Evolutionary conservation across 2,797 vertebrate genomes (phyloP).

Genomic region (Brotula barbata): DNA sequence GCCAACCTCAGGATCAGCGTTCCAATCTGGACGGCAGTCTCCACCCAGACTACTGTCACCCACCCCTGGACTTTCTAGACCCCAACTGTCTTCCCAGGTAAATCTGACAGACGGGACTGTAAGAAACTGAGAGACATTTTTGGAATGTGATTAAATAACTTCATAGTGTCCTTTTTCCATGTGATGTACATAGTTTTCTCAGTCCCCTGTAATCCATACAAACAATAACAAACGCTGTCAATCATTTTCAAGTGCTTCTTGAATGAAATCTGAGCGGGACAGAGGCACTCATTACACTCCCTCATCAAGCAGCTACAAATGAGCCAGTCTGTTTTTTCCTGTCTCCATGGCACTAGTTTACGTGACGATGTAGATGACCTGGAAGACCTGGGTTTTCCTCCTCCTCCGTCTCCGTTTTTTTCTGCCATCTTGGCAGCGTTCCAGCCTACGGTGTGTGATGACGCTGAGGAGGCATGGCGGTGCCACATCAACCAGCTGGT

Average conservation of each 20-base stretch:
- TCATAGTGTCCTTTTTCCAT: no score
- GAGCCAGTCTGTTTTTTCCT: no score
- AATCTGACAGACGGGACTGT: conserved; percentile 9
- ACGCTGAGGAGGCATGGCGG: conserved; percentile 95
- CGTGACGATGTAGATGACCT: conserved; percentile 87
- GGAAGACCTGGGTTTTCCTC: conserved; percentile 85
- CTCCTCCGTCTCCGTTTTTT: conserved; percentile 95
- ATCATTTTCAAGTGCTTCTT: neutral
- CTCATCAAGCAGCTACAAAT: no score
- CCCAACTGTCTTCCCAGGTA: conserved; percentile 78
- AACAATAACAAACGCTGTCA: neutral
- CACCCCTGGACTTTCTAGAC: conserved; percentile 77
- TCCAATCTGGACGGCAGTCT: conserved; percentile 64
- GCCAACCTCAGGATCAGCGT: conserved; percentile 81
- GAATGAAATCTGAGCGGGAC: neutral
- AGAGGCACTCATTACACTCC: neutral
- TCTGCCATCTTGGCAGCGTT: conserved; percentile 97
- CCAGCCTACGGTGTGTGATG: conserved; percentile 91
- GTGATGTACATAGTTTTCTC: neutral
- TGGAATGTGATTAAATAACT: no score
- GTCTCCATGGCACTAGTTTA: conserved; percentile 77
- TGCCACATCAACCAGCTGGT: conserved; percentile 96
- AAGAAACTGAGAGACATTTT: no score
- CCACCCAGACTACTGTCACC: conserved; percentile 68
- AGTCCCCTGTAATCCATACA: neutral